These are phyloP conservation scores for Drosophila ficusphila DNA, from an alignment of 1,140 invertebrate species.

Conservation along the genomic window DNA sequence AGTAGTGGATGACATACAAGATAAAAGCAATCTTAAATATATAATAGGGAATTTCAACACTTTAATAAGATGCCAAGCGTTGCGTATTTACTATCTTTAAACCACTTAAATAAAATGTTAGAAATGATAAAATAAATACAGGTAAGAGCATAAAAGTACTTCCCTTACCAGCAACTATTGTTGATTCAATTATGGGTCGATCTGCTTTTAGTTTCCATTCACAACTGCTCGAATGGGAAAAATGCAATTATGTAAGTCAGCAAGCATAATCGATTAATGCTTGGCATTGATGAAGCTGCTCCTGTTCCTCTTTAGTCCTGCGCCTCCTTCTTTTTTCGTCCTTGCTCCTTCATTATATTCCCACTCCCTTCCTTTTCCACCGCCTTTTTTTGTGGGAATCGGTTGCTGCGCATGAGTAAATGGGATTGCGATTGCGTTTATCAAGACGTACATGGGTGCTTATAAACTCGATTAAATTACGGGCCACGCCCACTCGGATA, in stretches of 20 bases:
- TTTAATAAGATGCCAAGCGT: too few relatives aligned
- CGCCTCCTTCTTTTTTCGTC: background rate
- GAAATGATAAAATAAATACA: too few relatives aligned
- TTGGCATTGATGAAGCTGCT: constrained; percentile 71
- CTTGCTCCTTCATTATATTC: constrained; percentile 1
- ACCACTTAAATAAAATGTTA: too few relatives aligned
- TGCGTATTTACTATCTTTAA: too few relatives aligned
- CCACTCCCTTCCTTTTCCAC: constrained; percentile 9
- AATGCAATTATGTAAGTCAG: constrained; percentile 72
- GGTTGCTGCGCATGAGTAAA: constrained; percentile 42
- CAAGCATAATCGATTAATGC: constrained; percentile 65
- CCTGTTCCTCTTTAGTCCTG: constrained; percentile 5
- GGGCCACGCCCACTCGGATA: constrained; percentile 16
- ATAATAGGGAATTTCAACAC: too few relatives aligned
- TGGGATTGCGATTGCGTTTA: constrained; percentile 51
- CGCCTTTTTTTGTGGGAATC: constrained; percentile 21
- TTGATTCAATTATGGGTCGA: constrained; percentile 30
- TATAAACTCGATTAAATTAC: constrained; percentile 62
- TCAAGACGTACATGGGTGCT: constrained; percentile 47
- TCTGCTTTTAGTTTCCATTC: constrained; percentile 27
- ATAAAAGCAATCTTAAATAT: too few relatives aligned
- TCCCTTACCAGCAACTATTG: background rate
- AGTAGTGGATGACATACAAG: too few relatives aligned
- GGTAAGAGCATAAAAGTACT: background rate
- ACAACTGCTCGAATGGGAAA: constrained; percentile 30